Base-by-base conservation (phyloP, 2,888 invertebrate genomes). In the Limnephilus marmoratus region DNA sequence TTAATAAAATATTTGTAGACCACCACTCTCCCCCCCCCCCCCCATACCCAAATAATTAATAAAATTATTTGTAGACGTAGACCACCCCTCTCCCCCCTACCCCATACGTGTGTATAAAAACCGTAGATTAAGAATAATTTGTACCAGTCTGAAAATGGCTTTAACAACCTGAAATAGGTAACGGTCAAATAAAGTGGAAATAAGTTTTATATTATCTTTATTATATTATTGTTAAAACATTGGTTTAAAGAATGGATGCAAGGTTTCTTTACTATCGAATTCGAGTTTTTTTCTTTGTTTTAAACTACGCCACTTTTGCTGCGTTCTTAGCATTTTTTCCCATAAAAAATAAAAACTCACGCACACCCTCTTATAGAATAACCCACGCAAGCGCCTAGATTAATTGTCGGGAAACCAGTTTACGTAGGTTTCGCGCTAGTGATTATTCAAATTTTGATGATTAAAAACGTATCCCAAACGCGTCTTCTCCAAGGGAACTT, bases 371-470 rank as follows among this genome's bases (percentile, higher is more conserved):
- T 68, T 24, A 24, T 24, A 68, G 4, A 68, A 68, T n/a, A 24
- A 24, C 86, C 45, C 86, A 86, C 49, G 86, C 86, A 86, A 49
- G 86, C 15, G 45, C 41, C 45, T 45, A n/a, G 45, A 9, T 45
- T 90, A 90, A 90, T 90, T 90, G 68, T 90, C 15, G 53, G 49
- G 49, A 49, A 90, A 90, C 90, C 83, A 24, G 90, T 90, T 83
- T 53, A 37, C 37, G 83, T 11, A 29, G 90, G 80, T 85, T 85
- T 45, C 29, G 45, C 86, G 53, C 83, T 18, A n/a, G 53, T 90
- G 90, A 7, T 90, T 90, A 90, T 90, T 90, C 85, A 90, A 90
- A 90, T 90, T 53, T 90, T 3, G 90, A 85, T 90, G 31, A 90
- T 90, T 90, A 90, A 90, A 86, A 86, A 90, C 90, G 49, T 53